phyloP scores from a whole-genome alignment of 2,113 vertebrate species.

The Thinocorus orbignyianus region DNA sequence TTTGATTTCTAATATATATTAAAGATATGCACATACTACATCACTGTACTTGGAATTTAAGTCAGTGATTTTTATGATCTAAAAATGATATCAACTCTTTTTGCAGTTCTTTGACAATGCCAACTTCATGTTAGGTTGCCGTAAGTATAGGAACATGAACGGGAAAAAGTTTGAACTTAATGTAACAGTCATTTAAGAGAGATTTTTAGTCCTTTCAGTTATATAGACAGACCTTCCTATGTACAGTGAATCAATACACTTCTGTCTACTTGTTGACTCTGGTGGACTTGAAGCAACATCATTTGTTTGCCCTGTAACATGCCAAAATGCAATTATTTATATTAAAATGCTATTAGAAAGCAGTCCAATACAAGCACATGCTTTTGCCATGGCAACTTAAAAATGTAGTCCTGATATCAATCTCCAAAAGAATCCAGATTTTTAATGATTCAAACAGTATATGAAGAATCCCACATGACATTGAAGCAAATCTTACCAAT shows the following conservation, averaged over 20 bases:
- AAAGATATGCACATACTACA: neutral
- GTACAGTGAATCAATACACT: neutral
- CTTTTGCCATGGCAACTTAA: neutral
- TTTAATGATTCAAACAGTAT: neutral
- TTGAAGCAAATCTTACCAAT: neutral
- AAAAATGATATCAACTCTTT: neutral
- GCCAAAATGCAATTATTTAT: neutral
- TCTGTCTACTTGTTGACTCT: neutral
- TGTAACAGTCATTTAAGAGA: neutral
- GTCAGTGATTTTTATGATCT: neutral
- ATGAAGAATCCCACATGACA: neutral
- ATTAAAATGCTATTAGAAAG: neutral
- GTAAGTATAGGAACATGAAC: neutral
- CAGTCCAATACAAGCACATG: neutral
- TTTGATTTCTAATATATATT: neutral
- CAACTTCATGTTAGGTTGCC: neutral
- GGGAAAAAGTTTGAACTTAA: neutral
- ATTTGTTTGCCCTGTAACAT: neutral
- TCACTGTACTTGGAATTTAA: neutral
- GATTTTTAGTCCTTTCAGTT: neutral
- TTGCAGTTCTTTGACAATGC: neutral
- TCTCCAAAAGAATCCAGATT: neutral
- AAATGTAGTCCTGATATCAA: neutral
- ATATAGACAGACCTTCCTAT: neutral
- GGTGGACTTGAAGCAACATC: neutral